phyloP scores from a whole-genome alignment of 2,113 vertebrate species.

The Speoplatyrhinus poulsoni region DNA sequence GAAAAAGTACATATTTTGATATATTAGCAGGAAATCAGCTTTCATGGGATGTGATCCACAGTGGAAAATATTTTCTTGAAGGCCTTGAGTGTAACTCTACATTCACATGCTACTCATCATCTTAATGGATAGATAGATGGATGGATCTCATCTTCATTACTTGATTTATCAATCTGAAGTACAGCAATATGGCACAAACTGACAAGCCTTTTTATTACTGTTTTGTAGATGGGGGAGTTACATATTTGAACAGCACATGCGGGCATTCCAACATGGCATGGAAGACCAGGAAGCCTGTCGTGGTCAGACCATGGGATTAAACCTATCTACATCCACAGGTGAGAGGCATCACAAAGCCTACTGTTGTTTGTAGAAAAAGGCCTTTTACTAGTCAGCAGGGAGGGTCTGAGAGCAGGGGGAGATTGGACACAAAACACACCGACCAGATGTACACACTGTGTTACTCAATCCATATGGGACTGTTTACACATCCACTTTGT shows the following conservation, averaged over 20 bases:
- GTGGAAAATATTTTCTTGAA: constrained; percentile 4
- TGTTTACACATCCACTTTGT: constrained; percentile 64
- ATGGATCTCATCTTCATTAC: no score
- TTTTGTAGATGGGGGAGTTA: no score
- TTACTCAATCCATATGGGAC: constrained; percentile 60
- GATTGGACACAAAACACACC: constrained; percentile 27
- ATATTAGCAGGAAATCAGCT: constrained; percentile 47
- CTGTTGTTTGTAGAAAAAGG: constrained; percentile 36
- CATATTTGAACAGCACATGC: neutral
- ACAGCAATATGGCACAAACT: no score
- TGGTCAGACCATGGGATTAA: constrained; percentile 39
- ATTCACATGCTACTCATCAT: no score
- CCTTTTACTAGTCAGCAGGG: constrained; percentile 56
- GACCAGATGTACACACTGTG: constrained; percentile 33
- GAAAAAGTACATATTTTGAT: constrained; percentile 43
- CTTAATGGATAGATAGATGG: no score
- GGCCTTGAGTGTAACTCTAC: no score
- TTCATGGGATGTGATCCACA: constrained; percentile 20
- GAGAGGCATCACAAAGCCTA: constrained; percentile 59
- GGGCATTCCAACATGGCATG: constrained; percentile 41
- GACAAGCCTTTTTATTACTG: no score
- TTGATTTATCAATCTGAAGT: no score
- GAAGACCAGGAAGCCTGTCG: constrained; percentile 40
- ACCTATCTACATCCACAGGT: constrained; percentile 45
- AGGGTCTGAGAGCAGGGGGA: constrained; percentile 45